Evolutionary conservation across 2,797 vertebrate genomes (phyloP), one percentile per base, ranked within the genome.

Genomic region (Danio choprae): DNA sequence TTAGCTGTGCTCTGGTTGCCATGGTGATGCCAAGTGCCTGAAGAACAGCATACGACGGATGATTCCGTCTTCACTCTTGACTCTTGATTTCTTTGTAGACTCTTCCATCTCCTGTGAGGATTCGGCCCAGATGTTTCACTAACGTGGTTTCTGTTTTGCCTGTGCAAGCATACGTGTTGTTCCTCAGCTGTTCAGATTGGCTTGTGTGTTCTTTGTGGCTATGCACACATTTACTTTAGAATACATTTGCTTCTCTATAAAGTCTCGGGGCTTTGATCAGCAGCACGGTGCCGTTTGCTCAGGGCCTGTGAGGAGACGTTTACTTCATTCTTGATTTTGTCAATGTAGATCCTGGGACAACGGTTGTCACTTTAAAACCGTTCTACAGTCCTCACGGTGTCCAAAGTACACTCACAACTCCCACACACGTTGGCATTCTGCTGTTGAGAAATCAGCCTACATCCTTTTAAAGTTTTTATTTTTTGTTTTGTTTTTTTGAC

Each of bases 201-300:
- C 41, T 9, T 8, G 20, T 77, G 22, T 69, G 55, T 78, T 70
- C 56, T 79, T 53, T 71, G 67, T 15, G 10, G 56, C 67, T 79
- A 44, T 79, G 55, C 67, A 79, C 67, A 79, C 77, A 70, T 79
- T 79, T 79, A 59, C 77, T 79, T 79, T 71, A 53, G 77, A 65
- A 70, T 71, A 43, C 36, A 79, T 70, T 70, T 62, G 71, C 67
- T 79, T 59, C 51, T 69, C 64, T 70, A 41, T 70, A 62, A 60
- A 71, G 67, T 78, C 76, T 69, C 43, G 12, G 16, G 65, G 55
- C 76, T 78, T 68, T 69, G 65, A 70, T 70, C 36, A 41, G 56
- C 44, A 40, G 64, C 59, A 58, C 2, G 43, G 53, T 46, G 29
- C 22, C 40, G 56, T 79, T 79, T 79, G 77, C 44, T 60, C 56